These are phyloP conservation scores for Lordiphosa mommai DNA, from an alignment of 1,140 invertebrate genomes.

Conservation along the genomic window DNA sequence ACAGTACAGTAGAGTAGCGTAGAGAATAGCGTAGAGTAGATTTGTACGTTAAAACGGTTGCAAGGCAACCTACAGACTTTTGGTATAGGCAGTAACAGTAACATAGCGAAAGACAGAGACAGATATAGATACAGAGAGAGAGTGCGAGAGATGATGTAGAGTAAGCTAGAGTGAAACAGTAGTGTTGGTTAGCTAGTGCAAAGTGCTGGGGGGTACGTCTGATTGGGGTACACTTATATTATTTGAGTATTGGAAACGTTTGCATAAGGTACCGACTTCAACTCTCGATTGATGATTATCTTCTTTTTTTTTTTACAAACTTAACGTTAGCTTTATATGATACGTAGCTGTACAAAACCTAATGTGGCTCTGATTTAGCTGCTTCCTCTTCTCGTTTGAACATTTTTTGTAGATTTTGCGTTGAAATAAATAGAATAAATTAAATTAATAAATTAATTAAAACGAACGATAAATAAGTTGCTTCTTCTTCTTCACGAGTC, in stretches of 20 bases:
- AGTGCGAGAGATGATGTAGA: constrained; percentile 13
- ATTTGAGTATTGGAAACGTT: constrained; percentile 70
- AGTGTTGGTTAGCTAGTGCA: constrained; percentile 14
- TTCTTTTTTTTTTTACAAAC: constrained; percentile 57
- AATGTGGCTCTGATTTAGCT: constrained; percentile 35
- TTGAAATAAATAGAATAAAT: constrained; percentile 78
- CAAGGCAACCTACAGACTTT: constrained; percentile 58
- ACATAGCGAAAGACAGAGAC: constrained; percentile 6
- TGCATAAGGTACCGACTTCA: constrained; percentile 59
- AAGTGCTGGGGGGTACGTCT: constrained; percentile 10
- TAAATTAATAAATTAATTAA: constrained; percentile 79
- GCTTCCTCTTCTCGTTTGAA: constrained; percentile 15
- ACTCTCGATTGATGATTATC: constrained; percentile 57
- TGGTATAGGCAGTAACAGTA: constrained; percentile 64
- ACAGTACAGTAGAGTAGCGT: constrained; percentile 12
- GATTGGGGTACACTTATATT: constrained; percentile 22
- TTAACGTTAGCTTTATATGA: constrained; percentile 58
- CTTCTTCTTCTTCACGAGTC: constrained; percentile 56
- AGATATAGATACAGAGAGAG: constrained; percentile 20
- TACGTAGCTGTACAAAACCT: constrained; percentile 27
- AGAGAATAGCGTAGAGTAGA: constrained; percentile 25
- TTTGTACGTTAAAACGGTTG: constrained; percentile 60
- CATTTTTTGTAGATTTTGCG: constrained; percentile 36
- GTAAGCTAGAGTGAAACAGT: constrained; percentile 4
- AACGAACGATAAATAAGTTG: constrained; percentile 75